phyloP scores from a whole-genome alignment of 2,113 vertebrate species.

The Craseonycteris thonglongyai region DNA sequence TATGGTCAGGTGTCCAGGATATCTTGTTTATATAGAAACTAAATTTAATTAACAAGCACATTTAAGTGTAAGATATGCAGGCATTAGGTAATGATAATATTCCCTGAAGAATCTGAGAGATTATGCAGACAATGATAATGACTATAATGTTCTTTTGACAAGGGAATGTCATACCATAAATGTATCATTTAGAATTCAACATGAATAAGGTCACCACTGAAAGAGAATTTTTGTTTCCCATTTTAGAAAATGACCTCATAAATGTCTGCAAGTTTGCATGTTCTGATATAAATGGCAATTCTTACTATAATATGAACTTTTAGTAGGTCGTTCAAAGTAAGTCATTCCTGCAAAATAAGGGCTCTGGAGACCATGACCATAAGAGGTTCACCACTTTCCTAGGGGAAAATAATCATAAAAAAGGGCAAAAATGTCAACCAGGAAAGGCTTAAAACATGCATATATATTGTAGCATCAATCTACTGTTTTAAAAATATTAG shows the following conservation, averaged over 20 bases:
- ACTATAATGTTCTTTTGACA: conserved; percentile 55
- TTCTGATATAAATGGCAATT: conserved; percentile 43
- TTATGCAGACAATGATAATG: conserved; percentile 25
- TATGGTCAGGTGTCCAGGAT: not conserved
- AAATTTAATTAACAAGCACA: conserved; percentile 1
- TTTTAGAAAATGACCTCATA: conserved; percentile 56
- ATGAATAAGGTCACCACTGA: conserved; percentile 30
- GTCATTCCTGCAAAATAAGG: not conserved
- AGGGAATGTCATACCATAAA: conserved; percentile 50
- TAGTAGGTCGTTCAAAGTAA: not conserved
- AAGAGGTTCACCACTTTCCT: not conserved
- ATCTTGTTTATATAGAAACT: not conserved
- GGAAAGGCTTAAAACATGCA: not conserved
- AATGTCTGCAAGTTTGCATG: conserved; percentile 24
- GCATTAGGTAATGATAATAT: not conserved
- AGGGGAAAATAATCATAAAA: not conserved
- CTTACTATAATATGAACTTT: conserved; percentile 45
- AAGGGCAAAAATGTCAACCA: not conserved
- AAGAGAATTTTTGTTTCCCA: conserved; percentile 19
- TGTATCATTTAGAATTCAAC: conserved; percentile 43
- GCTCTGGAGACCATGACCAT: not conserved
- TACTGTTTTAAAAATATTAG: not conserved
- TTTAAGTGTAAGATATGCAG: not conserved
- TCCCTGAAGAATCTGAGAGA: conserved; percentile 26
- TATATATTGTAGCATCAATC: not conserved